Conservation (phyloP, 2,113 vertebrate species). For the Proteles cristata region DNA sequence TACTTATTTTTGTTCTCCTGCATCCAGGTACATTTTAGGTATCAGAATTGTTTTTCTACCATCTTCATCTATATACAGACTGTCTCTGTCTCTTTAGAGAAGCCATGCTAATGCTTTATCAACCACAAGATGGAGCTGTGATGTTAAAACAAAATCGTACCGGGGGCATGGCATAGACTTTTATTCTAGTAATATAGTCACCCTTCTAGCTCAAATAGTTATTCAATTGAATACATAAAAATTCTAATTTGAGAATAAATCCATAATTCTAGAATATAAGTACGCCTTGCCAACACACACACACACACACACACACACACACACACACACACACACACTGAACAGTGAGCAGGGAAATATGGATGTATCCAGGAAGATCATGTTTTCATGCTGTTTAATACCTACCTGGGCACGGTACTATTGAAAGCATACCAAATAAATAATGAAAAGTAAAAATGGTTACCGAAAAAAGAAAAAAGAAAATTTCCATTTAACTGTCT, state of each 20-base stretch:
- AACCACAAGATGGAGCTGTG: not conserved
- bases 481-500: not conserved
- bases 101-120: not conserved
- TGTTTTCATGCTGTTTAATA: conserved; percentile 82
- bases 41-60: not conserved
- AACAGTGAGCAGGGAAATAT: conserved; percentile 72
- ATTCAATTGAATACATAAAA: not conserved
- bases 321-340: conserved; percentile 52
- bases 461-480: conserved; percentile 74
- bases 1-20: not conserved
- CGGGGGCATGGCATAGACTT: not conserved
- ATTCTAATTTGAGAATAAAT: not conserved
- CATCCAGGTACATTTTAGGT: not conserved
- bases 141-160: not conserved
- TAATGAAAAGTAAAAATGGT: conserved; percentile 81
- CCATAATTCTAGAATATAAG: conserved; percentile 40
- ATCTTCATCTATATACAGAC: not conserved
- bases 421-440: conserved; percentile 84
- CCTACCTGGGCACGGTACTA: conserved; percentile 92
- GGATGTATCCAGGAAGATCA: conserved; percentile 36
- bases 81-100: not conserved
- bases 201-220: not conserved
- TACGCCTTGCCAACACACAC: not conserved
- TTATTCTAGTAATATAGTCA: not conserved
- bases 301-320: conserved; percentile 41